Percentiles rank a stretch among this genome's conserved stretches.
Evolutionary conservation across 2,113 vertebrate genomes (phyloP).

Genomic region (Vireo altiloquus): DNA sequence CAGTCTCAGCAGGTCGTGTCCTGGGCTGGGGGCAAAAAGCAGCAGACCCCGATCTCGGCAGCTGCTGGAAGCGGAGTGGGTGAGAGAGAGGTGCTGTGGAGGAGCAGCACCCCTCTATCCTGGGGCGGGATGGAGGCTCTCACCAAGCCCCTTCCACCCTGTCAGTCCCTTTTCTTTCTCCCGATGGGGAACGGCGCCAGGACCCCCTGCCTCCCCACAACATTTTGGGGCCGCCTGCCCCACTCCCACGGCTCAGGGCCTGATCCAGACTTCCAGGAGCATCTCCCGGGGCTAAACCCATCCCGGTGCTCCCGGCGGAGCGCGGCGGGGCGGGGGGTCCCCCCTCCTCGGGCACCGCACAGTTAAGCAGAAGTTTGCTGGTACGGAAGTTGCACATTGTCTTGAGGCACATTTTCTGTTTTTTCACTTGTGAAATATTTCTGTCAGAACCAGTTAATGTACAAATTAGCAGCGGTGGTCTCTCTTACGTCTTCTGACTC

Average conservation of each 20-base stretch:
- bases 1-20: neutral
- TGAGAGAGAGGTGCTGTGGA: no score
- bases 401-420: constrained; percentile 62
- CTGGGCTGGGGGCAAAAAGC: neutral
- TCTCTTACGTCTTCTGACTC: constrained; percentile 83
- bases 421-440: constrained; percentile 80
- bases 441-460: constrained; percentile 94
- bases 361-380: constrained; percentile 68
- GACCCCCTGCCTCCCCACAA: rapidly evolving
- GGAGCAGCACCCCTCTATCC: neutral
- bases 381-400: constrained; percentile 57
- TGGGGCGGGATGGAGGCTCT: neutral
- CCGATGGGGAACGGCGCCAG: rapidly evolving
- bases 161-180: neutral
- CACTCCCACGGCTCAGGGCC: rapidly evolving
- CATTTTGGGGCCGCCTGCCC: neutral
- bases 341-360: constrained; percentile 13
- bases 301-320: neutral
- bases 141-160: neutral
- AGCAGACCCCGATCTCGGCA: rapidly evolving
- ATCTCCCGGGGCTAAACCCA: neutral
- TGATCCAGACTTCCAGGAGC: neutral
- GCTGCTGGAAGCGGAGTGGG: neutral
- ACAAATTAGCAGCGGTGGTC: constrained; percentile 90
- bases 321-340: neutral